Conservation (phyloP, 2,888 invertebrate species). For the Branchellion lobata region DNA sequence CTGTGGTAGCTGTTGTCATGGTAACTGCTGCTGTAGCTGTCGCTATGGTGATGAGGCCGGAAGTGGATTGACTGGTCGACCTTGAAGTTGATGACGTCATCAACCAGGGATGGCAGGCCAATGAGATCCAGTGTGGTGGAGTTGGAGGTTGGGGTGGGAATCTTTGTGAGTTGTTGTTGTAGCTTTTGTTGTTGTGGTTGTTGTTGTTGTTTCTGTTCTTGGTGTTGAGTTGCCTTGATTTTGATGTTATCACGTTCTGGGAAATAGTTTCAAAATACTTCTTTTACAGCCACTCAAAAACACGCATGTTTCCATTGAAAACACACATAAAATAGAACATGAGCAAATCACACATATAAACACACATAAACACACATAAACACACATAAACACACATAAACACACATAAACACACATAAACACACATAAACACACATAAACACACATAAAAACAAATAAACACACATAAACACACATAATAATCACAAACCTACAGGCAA, state of each 20-base stretch:
- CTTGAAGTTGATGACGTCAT: slow-evolving; percentile 26
- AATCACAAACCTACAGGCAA: no score
- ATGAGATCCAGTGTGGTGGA: slow-evolving; percentile 33
- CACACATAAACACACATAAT: no score
- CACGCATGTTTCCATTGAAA: no score
- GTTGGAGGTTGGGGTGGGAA: not conserved
- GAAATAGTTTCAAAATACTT: no score
- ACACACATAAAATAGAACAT: no score
- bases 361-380: no score
- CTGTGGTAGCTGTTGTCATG: not conserved
- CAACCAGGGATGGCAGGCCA: slow-evolving; percentile 34
- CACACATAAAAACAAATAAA: no score
- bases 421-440: no score
- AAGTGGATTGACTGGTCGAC: not conserved
- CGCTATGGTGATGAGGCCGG: not conserved
- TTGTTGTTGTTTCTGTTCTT: not conserved
- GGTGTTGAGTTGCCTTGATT: not conserved
- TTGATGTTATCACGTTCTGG: not conserved
- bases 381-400: no score
- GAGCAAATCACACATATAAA: no score
- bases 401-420: no score
- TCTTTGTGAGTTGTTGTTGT: not conserved
- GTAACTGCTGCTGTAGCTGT: slow-evolving; percentile 18
- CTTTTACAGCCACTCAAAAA: no score
- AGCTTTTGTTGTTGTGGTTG: not conserved